Conservation (phyloP, 1,140 invertebrate genomes). For the Philotrypesis tridentata region DNA sequence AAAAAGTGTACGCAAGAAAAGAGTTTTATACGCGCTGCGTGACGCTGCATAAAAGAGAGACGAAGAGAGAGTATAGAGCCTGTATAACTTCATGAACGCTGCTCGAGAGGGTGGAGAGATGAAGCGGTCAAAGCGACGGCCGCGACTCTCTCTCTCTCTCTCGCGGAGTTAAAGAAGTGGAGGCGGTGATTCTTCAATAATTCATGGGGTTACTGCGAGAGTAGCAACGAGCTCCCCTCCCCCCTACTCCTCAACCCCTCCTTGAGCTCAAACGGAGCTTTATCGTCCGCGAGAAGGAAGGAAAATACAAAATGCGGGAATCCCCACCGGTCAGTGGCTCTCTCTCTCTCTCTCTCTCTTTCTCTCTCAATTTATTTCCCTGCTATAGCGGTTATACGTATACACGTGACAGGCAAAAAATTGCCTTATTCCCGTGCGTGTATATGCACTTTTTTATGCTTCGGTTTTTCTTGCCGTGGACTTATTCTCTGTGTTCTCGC, state of each 20-base stretch:
- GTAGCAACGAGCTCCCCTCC: no score
- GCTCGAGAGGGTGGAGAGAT: background rate
- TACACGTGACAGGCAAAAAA: background rate
- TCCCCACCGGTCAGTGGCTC: background rate
- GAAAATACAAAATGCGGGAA: conserved; percentile 23
- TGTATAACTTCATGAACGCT: background rate
- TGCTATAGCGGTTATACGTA: no score
- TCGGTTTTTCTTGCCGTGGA: background rate
- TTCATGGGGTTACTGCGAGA: conserved; percentile 21
- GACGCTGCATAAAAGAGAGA: background rate
- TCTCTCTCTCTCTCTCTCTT: background rate
- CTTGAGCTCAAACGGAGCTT: background rate
- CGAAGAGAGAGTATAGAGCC: no score
- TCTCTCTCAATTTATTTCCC: background rate
- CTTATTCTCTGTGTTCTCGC: background rate
- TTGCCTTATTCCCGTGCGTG: background rate
- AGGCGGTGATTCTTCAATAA: conserved; percentile 22
- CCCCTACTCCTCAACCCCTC: background rate
- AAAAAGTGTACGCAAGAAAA: no score
- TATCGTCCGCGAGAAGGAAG: conserved; percentile 7
- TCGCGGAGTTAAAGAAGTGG: background rate
- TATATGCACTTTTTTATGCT: background rate
- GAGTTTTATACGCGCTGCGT: background rate
- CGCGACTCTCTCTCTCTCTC: background rate
- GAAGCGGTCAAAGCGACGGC: conserved; percentile 1